phyloP scores from a whole-genome alignment of 2,888 invertebrate genomes.

The Gnatocerus cornutus region DNA sequence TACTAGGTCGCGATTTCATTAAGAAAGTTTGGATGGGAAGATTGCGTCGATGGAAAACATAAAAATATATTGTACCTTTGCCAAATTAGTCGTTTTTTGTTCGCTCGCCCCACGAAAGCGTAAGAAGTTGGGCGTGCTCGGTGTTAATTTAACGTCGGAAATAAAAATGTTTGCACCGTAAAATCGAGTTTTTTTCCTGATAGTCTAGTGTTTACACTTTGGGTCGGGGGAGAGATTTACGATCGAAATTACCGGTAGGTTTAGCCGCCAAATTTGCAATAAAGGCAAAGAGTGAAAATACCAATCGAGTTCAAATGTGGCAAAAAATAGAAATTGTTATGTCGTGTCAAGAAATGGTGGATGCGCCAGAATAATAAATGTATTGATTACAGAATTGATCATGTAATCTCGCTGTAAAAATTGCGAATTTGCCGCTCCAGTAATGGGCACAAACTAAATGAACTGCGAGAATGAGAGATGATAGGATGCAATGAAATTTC shows the following conservation, averaged over 20 bases:
- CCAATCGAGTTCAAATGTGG: too few species aligned
- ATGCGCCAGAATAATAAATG: too few species aligned
- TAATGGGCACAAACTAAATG: too few species aligned
- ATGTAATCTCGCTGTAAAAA: too few species aligned
- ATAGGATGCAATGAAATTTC: background rate
- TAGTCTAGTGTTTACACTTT: conserved; percentile 14
- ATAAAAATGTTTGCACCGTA: conserved; percentile 37
- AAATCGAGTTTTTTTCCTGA: conserved; percentile 35
- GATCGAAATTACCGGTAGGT: conserved; percentile 33
- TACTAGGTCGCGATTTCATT: conserved; percentile 38
- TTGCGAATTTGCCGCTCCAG: too few species aligned
- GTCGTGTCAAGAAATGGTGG: background rate
- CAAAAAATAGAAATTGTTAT: too few species aligned
- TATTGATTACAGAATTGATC: too few species aligned
- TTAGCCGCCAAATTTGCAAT: conserved; percentile 34
- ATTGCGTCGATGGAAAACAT: conserved; percentile 40
- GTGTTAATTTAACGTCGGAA: conserved; percentile 44
- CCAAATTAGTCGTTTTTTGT: conserved; percentile 33
- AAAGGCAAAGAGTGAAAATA: conserved; percentile 21
- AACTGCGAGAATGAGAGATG: too few species aligned
- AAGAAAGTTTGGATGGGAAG: conserved; percentile 32
- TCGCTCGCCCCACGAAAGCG: conserved; percentile 7
- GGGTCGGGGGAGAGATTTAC: conserved; percentile 38
- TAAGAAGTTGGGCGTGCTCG: conserved; percentile 20
- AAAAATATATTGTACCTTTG: conserved; percentile 39